Evolutionary conservation across 2,888 invertebrate species (phyloP).

Genomic region (Ectobius pallidus): DNA sequence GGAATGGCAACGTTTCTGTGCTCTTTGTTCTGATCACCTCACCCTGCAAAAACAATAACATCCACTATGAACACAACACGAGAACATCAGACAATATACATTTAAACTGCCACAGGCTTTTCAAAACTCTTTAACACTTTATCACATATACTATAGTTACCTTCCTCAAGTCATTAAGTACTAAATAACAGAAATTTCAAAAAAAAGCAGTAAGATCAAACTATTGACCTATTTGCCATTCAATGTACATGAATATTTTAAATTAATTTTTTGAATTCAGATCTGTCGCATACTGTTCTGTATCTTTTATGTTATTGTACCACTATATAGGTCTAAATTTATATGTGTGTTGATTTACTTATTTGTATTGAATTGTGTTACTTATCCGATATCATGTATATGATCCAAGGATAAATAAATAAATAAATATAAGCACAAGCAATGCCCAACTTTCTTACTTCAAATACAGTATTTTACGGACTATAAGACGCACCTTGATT

Average conservation of each 20-base stretch:
- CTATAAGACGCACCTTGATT: too few species aligned
- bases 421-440: not conserved
- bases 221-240: too few species aligned
- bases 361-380: too few species aligned
- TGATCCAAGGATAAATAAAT: too few species aligned
- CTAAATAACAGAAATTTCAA: not conserved
- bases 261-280: not conserved
- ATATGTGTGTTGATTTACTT: not conserved
- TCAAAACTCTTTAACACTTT: not conserved
- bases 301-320: too few species aligned
- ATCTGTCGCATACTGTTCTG: not conserved
- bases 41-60: slow-evolving; percentile 60
- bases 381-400: too few species aligned
- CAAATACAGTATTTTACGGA: too few species aligned
- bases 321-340: not conserved
- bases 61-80: too few species aligned
- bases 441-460: not conserved
- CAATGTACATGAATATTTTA: too few species aligned
- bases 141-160: not conserved
- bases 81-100: too few species aligned
- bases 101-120: too few species aligned
- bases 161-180: not conserved
- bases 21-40: slow-evolving; percentile 80
- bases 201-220: too few species aligned
- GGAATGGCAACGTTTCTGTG: slow-evolving; percentile 86